These are phyloP conservation scores for Lamprotornis superbus DNA, from an alignment of 2,113 vertebrate genomes.

Conservation along the genomic window DNA sequence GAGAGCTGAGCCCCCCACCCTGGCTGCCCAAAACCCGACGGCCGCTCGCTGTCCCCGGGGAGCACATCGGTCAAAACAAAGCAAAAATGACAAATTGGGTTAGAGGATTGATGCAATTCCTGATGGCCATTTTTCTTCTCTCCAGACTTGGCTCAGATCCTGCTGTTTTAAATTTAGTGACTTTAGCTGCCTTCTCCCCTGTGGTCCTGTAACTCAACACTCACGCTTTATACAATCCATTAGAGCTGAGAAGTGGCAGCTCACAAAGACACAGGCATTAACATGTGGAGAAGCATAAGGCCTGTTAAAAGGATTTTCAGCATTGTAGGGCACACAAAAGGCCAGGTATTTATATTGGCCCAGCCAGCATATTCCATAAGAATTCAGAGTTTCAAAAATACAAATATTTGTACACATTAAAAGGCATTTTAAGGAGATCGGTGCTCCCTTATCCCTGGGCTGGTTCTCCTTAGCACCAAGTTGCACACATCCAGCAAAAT, in stretches of 20 bases:
- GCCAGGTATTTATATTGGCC: background rate
- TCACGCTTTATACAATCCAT: background rate
- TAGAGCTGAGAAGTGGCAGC: slow-evolving; percentile 23
- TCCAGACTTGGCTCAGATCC: slow-evolving; percentile 25
- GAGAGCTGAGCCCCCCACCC: background rate
- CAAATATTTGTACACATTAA: background rate
- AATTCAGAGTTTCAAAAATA: background rate
- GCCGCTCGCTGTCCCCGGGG: background rate
- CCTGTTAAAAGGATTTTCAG: slow-evolving; percentile 15
- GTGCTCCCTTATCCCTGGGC: background rate
- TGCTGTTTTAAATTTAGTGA: slow-evolving; percentile 53
- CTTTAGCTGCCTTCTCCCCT: slow-evolving; percentile 54
- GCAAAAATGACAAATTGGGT: slow-evolving; percentile 20
- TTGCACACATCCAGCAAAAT: background rate
- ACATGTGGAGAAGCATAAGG: background rate
- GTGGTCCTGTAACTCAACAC: slow-evolving; percentile 65
- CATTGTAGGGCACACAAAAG: background rate
- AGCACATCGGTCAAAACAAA: background rate
- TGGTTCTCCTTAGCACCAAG: background rate
- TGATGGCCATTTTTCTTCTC: slow-evolving; percentile 43
- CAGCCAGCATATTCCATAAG: background rate
- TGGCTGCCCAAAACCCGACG: background rate
- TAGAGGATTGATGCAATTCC: background rate
- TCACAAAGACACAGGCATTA: slow-evolving; percentile 13
- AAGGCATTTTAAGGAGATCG: background rate